Percentiles rank a stretch among this genome's conserved stretches.
Evolutionary conservation across 2,888 invertebrate genomes (phyloP).

Genomic region (Mesochorus sp.): DNA sequence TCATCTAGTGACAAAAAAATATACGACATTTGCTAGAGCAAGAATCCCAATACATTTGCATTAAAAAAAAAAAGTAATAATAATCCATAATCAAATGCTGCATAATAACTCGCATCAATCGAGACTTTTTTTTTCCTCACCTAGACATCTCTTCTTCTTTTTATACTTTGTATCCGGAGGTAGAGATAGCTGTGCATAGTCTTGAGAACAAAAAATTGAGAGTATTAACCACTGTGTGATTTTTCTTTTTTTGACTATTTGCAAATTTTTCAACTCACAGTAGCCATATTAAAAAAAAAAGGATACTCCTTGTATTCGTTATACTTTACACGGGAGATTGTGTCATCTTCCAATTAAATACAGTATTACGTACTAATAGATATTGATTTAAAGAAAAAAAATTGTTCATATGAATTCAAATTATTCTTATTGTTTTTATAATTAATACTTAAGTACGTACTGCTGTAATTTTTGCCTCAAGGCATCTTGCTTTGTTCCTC

Average conservation of each 20-base stretch:
- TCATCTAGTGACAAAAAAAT: constrained; percentile 39
- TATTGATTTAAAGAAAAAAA: neutral
- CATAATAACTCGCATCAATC: constrained; percentile 52
- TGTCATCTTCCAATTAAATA: neutral
- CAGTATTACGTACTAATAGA: neutral
- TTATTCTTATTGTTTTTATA: neutral
- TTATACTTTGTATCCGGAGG: neutral
- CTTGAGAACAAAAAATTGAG: constrained; percentile 25
- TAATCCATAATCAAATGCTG: constrained; percentile 52
- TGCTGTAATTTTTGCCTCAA: neutral
- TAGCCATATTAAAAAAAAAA: constrained; percentile 23
- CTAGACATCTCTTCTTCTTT: neutral
- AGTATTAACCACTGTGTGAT: constrained; percentile 59
- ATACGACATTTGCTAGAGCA: constrained; percentile 36
- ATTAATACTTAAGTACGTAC: neutral
- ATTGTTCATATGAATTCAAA: neutral
- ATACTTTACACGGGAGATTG: constrained; percentile 8
- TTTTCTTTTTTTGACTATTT: constrained; percentile 51
- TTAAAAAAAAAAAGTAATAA: constrained; percentile 46
- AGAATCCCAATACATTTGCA: constrained; percentile 31
- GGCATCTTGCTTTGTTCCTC: constrained; percentile 19
- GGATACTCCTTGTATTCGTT: constrained; percentile 7
- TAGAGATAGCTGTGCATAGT: constrained; percentile 39
- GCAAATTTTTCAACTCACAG: constrained; percentile 46
- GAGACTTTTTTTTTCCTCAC: constrained; percentile 17